Evolutionary conservation across 2,113 vertebrate species (phyloP).

Genomic region (Neoarius graeffei): DNA sequence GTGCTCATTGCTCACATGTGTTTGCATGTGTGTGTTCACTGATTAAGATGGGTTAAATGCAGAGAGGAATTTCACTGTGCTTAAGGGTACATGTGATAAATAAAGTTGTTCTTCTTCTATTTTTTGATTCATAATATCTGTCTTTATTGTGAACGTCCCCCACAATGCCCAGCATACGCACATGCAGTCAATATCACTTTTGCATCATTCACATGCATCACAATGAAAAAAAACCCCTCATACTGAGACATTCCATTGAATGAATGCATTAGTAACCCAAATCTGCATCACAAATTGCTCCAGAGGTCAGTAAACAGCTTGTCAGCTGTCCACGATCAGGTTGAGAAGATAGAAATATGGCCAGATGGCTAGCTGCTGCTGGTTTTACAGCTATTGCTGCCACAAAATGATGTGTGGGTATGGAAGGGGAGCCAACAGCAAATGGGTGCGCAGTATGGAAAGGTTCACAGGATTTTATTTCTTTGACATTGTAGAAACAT

Average conservation of each 20-base stretch:
- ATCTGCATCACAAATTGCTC: neutral
- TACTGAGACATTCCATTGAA: neutral
- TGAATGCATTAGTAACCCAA: neutral
- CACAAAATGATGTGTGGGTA: neutral
- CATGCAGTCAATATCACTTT: neutral
- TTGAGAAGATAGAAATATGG: neutral
- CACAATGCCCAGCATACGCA: neutral
- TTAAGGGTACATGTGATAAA: too few relatives aligned
- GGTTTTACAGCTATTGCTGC: neutral
- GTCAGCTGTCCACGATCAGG: neutral
- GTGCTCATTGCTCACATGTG: too few relatives aligned
- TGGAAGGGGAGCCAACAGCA: too few relatives aligned
- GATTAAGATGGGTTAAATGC: too few relatives aligned
- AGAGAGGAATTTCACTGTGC: too few relatives aligned
- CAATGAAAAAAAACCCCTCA: neutral
- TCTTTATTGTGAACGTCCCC: neutral
- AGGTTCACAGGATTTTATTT: neutral
- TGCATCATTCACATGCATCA: neutral
- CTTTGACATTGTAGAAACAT: neutral
- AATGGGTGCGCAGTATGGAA: neutral
- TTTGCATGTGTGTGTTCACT: too few relatives aligned
- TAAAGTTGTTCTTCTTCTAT: too few relatives aligned
- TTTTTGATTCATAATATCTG: neutral
- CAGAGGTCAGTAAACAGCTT: neutral
- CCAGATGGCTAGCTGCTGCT: neutral